Evolutionary conservation across 2,797 vertebrate genomes (phyloP), one percentile per base, ranked within the genome.

Genomic region (Coracias cyanogaster): DNA sequence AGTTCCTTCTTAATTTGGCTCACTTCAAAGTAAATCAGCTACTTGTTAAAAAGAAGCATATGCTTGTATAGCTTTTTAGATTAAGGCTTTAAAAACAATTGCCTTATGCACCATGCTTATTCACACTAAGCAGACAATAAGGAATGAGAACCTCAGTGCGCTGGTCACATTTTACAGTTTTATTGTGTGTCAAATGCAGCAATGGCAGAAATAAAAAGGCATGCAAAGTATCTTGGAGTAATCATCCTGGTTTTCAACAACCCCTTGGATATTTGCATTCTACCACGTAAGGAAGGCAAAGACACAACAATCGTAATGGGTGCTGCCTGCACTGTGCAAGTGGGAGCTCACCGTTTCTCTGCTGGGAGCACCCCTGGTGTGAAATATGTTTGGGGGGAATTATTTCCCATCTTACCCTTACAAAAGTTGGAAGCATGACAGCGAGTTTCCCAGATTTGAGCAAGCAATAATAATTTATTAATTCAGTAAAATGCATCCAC

Each of bases 361-460:
- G 18, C 28, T 76, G 57, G 41, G 58, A 82, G 6, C n/a, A 85
- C 10, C 79, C 37, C 19, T 80, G 11, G 10, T 28, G 48, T 26
- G 66, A 79, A 87, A 71, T 4, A 15, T 9, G 24, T 15, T 41
- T 21, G n/a, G 15, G 17, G 31, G 64, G 8, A 57, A 20, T 39
- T 51, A 24, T 8, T 80, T 72, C 17, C 48, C 62, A 6, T 46
- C 15, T 1, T 17, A 8, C 8, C 33, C 31, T 60, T 29, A 8
- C 11, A 31, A 33, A 74, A 78, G 17, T 5, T 20, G 29, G 25
- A 71, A 70, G 11, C 5, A 2, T 7, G 45, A n/a, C 7, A 19
- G 1, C 0, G 0, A 66, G 9, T 49, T 82, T 60, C 51, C 79
- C 21, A 41, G 62, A 49, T 24, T 15, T 31, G 7, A 62, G 20